Percentiles rank a stretch among this genome's conserved stretches.
phyloP scores from a whole-genome alignment of 2,888 invertebrate species.

The Pherbina coryleti region DNA sequence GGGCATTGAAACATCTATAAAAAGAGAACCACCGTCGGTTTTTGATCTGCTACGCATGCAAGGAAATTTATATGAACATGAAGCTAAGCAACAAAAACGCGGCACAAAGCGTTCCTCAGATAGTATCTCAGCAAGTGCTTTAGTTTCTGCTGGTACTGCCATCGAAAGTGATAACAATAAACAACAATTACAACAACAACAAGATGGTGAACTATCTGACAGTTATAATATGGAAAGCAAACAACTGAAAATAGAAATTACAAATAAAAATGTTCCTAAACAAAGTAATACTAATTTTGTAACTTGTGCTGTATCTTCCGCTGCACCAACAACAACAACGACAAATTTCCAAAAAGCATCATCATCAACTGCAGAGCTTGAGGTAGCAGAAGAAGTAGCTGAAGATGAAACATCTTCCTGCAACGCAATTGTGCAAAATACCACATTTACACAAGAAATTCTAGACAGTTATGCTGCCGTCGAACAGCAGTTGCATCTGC shows the following conservation, averaged over 20 bases:
- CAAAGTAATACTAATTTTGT: slow-evolving; percentile 14
- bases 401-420: background rate
- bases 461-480: slow-evolving; percentile 16
- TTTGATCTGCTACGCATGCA: slow-evolving; percentile 40
- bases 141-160: slow-evolving; percentile 4
- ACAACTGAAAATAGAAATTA: slow-evolving; percentile 53
- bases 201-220: background rate
- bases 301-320: background rate
- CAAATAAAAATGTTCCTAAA: slow-evolving; percentile 51
- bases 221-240: slow-evolving; percentile 54
- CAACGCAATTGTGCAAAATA: no score
- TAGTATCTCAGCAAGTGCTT: slow-evolving; percentile 51
- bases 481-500: slow-evolving; percentile 27
- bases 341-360: background rate
- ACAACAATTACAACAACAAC: slow-evolving; percentile 44
- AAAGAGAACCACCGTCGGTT: slow-evolving; percentile 32
- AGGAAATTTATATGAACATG: slow-evolving; percentile 42
- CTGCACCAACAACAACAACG: background rate
- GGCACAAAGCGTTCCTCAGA: slow-evolving; percentile 58
- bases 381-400: slow-evolving; percentile 14
- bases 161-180: slow-evolving; percentile 22
- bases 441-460: slow-evolving; percentile 17
- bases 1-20: background rate
- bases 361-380: slow-evolving; percentile 7
- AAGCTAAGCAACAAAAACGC: slow-evolving; percentile 52